Percentiles rank a stretch among this genome's conserved stretches.
Evolutionary conservation across 2,113 vertebrate species (phyloP).

Genomic region (Dinomys branickii): DNA sequence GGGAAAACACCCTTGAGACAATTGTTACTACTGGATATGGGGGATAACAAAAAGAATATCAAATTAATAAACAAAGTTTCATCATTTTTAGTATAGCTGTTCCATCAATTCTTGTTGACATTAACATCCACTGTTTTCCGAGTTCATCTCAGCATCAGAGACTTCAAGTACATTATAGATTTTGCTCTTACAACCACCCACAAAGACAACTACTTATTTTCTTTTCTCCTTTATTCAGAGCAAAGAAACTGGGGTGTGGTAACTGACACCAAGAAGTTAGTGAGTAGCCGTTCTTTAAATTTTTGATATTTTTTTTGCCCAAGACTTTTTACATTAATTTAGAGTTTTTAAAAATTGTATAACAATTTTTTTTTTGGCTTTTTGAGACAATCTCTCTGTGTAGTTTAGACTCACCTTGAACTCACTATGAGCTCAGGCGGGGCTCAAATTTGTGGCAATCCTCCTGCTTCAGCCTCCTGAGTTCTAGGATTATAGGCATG

Average conservation of each 20-base stretch:
- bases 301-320: neutral
- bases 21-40: neutral
- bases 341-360: neutral
- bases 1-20: neutral
- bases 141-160: neutral
- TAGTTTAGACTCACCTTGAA: neutral
- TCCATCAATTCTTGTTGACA: neutral
- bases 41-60: neutral
- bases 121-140: neutral
- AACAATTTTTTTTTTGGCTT: neutral
- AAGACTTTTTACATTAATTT: neutral
- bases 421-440: neutral
- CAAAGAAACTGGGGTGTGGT: slow-evolving; percentile 16
- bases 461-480: neutral
- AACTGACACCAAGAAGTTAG: neutral
- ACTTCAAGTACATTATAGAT: neutral
- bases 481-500: neutral
- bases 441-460: neutral
- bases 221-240: neutral
- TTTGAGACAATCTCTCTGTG: neutral
- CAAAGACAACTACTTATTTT: neutral
- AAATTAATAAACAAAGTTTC: neutral
- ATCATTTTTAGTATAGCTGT: neutral
- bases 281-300: neutral
- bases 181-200: neutral